Percentiles rank a stretch among this genome's conserved stretches.
These are phyloP conservation scores for Chloropsis cyanopogon DNA, from an alignment of 2,113 vertebrate species.

Conservation along the genomic window DNA sequence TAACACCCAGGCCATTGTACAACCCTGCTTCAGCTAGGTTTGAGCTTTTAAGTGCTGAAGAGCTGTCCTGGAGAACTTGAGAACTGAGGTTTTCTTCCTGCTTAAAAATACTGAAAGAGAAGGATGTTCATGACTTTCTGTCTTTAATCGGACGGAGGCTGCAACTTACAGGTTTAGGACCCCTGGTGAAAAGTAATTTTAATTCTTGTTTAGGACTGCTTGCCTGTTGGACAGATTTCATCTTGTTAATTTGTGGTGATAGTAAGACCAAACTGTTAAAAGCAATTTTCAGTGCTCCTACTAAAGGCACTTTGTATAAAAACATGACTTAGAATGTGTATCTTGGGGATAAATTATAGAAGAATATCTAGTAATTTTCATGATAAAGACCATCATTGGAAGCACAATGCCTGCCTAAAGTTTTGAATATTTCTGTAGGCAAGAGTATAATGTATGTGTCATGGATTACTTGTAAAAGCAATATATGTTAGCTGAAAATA, in stretches of 20 bases:
- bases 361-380: conserved; percentile 61
- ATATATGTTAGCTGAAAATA: conserved; percentile 46
- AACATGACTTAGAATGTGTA: conserved; percentile 55
- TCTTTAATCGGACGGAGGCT: not conserved
- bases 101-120: not conserved
- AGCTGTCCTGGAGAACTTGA: not conserved
- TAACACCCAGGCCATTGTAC: not conserved
- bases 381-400: conserved; percentile 62
- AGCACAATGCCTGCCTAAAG: conserved; percentile 3
- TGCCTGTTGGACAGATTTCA: conserved; percentile 33
- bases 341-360: conserved; percentile 68
- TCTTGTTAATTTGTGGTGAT: conserved; percentile 48
- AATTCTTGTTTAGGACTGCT: conserved; percentile 39
- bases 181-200: conserved; percentile 45
- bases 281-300: conserved; percentile 44
- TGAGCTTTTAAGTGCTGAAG: not conserved
- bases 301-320: conserved; percentile 54
- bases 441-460: conserved; percentile 10
- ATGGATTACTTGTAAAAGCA: conserved; percentile 31
- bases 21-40: not conserved
- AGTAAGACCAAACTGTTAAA: conserved; percentile 46
- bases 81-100: not conserved
- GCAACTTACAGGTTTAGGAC: conserved; percentile 24
- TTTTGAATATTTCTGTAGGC: conserved; percentile 44
- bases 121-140: conserved; percentile 5